A percentile compares a stretch with the other conserved stretches of the same genome.
phyloP scores from a whole-genome alignment of 1,140 invertebrate genomes.

The Venturia canescens region DNA sequence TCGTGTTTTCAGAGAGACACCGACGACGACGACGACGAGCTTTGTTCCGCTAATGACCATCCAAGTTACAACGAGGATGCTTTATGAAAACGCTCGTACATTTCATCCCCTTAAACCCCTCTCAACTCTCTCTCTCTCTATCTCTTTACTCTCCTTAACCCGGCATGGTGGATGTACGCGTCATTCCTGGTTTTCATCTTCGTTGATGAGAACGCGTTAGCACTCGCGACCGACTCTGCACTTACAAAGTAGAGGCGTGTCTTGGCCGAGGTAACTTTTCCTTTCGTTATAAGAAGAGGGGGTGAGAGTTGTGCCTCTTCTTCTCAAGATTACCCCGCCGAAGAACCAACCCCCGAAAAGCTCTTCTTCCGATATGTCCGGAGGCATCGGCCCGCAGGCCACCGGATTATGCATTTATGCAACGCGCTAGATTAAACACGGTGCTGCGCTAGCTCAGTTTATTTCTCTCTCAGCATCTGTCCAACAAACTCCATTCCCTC shows the following conservation, averaged over 20 bases:
- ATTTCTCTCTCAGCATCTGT: neutral
- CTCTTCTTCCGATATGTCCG: conserved; percentile 49
- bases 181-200: conserved; percentile 22
- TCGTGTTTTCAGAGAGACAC: conserved; percentile 1
- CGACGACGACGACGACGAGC: neutral
- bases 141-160: neutral
- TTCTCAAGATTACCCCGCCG: neutral
- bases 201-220: conserved; percentile 23
- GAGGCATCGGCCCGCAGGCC: conserved; percentile 48
- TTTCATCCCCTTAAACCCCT: neutral
- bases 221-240: conserved; percentile 1
- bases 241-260: neutral
- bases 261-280: neutral
- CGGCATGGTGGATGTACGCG: neutral
- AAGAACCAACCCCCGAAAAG: conserved; percentile 39
- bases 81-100: neutral
- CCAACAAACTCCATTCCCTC: neutral
- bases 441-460: conserved; percentile 56
- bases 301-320: conserved; percentile 9
- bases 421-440: conserved; percentile 64
- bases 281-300: neutral
- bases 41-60: conserved; percentile 1
- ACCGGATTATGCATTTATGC: conserved; percentile 65
- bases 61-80: neutral
- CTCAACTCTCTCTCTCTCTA: no score